Base-by-base conservation (phyloP, 1,140 invertebrate genomes). In the Ceratina calcarata region DNA sequence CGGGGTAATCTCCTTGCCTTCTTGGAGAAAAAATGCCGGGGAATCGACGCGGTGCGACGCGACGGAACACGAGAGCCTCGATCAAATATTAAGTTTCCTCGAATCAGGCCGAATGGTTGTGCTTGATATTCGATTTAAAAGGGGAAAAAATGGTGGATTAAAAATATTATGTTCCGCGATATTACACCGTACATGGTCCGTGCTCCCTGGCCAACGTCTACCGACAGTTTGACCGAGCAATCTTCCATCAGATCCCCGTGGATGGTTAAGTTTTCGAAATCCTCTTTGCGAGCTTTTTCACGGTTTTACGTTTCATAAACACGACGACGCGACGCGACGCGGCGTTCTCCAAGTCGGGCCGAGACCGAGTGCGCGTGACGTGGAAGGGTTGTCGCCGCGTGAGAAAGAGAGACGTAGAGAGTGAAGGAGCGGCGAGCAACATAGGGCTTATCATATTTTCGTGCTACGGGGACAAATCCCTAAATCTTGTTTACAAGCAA, bases 261-360 rank as follows among this genome's bases (percentile, higher is more conserved):
- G 27, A 65, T 82, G 88, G 81, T 81, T 80, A 80, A 89, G 83
- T 88, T 45, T 45, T 78, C 80, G 71, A 90, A 92, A 93, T 92
- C 91, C 90, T 90, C 91, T 93, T 92, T 92, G 88, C 89, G 66
- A 91, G 89, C 89, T 91, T 92, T 92, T 93, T 92, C 91, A 92
- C 91, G 87, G 91, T 92, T 93, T 93, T 92, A 90, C 85, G 86
- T 92, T 93, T 92, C 91, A 91, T 92, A 92, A 92, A 92, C 91
- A 92, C 69, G 76, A 73, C 71, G 80, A 57, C 55, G 55, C 16
- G 45, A 6, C 7, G 37, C 71, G 80, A 57, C 55, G 55, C 16
- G 45, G 37, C 7, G 37, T 45, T 45, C 37, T 10, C 37, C 37
- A 10, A 10, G 37, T 45, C 60, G 51, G 8, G 60, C 51, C 7